These are phyloP conservation scores for Oscheius sp. DNA, from an alignment of 1,140 invertebrate species.

Conservation along the genomic window DNA sequence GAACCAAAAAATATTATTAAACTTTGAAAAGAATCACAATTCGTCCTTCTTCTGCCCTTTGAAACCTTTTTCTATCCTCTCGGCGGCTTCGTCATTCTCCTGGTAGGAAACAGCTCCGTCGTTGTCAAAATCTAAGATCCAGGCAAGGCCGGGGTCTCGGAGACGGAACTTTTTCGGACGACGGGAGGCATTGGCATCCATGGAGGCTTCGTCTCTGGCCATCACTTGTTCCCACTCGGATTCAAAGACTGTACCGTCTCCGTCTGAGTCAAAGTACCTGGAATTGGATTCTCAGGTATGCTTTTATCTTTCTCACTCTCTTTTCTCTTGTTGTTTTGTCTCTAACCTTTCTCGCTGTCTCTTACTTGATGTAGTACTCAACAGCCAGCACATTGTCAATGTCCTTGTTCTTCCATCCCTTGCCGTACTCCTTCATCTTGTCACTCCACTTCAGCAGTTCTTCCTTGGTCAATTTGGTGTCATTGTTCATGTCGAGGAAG, in stretches of 20 bases:
- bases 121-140: constrained; percentile 61
- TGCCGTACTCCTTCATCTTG: constrained; percentile 58
- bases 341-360: neutral
- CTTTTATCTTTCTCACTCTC: too few species aligned
- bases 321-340: neutral
- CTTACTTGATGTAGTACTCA: constrained; percentile 56
- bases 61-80: constrained; percentile 25
- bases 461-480: constrained; percentile 44
- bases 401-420: constrained; percentile 57
- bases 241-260: constrained; percentile 44
- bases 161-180: constrained; percentile 32
- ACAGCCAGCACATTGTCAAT: constrained; percentile 58
- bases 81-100: constrained; percentile 39
- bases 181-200: constrained; percentile 40
- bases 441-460: constrained; percentile 48
- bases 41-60: constrained; percentile 30
- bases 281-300: constrained; percentile 7
- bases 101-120: constrained; percentile 54
- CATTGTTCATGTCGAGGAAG: constrained; percentile 57
- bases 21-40: too few species aligned
- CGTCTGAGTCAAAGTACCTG: constrained; percentile 57
- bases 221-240: constrained; percentile 49
- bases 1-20: too few species aligned
- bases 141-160: constrained; percentile 56
- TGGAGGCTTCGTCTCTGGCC: constrained; percentile 46